Evolutionary conservation across 2,888 invertebrate genomes (phyloP).

Genomic region (Cerastis rubricosa): DNA sequence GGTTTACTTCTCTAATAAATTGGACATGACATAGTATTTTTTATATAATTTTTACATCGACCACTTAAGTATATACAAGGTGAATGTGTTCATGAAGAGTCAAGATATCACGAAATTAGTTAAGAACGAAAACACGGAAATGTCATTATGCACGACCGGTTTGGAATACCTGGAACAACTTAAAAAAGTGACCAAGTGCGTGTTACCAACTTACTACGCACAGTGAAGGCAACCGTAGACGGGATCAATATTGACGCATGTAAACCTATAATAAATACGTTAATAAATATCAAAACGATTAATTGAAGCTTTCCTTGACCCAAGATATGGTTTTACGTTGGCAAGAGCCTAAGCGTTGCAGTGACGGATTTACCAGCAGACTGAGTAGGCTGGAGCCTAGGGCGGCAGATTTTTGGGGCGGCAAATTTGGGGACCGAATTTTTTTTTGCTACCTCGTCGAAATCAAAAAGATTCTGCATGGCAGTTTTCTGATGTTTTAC

Average conservation of each 20-base stretch:
- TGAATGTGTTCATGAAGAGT: slow-evolving; percentile 42
- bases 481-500: too few species aligned
- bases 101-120: slow-evolving; percentile 29
- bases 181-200: neutral
- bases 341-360: neutral
- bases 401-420: too few species aligned
- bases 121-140: slow-evolving; percentile 48
- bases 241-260: neutral
- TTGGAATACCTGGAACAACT: slow-evolving; percentile 21
- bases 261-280: too few species aligned
- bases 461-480: too few species aligned
- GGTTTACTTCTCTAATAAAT: neutral
- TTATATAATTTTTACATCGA: neutral
- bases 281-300: neutral
- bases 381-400: too few species aligned
- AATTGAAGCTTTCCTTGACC: neutral
- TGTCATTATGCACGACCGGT: slow-evolving; percentile 38
- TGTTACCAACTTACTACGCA: neutral
- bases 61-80: slow-evolving; percentile 26
- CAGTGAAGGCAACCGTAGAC: neutral
- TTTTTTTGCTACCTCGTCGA: too few species aligned
- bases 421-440: too few species aligned
- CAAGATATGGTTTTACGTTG: neutral
- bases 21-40: neutral
- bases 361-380: too few species aligned